Evolutionary conservation across 1,140 invertebrate species (phyloP).

Genomic region (Zaprionus tsacasi): DNA sequence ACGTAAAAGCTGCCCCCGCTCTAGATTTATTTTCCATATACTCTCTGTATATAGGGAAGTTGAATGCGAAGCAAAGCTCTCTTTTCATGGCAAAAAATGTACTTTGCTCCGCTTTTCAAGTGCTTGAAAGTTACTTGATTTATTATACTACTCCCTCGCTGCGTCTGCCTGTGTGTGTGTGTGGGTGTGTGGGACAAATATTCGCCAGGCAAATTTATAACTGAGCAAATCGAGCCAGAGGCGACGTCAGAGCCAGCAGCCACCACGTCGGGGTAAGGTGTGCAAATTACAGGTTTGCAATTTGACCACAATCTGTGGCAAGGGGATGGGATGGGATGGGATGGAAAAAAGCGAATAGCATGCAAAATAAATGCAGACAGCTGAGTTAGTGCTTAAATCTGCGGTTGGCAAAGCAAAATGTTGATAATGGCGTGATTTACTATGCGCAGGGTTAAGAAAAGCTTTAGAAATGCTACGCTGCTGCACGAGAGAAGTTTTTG

Average conservation of each 20-base stretch:
- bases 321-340: neutral
- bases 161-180: slow-evolving; percentile 15
- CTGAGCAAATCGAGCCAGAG: slow-evolving; percentile 52
- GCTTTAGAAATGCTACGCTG: slow-evolving; percentile 44
- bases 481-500: slow-evolving; percentile 12
- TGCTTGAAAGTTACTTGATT: slow-evolving; percentile 80
- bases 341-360: slow-evolving; percentile 33
- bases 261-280: slow-evolving; percentile 42
- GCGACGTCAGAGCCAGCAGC: slow-evolving; percentile 44
- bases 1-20: slow-evolving; percentile 73
- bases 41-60: slow-evolving; percentile 39
- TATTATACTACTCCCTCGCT: slow-evolving; percentile 58
- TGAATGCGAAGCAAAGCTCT: slow-evolving; percentile 63
- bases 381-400: slow-evolving; percentile 71
- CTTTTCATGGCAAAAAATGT: slow-evolving; percentile 67
- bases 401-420: slow-evolving; percentile 65
- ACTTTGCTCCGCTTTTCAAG: slow-evolving; percentile 73
- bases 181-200: slow-evolving; percentile 64
- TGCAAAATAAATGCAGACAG: slow-evolving; percentile 57
- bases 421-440: slow-evolving; percentile 75
- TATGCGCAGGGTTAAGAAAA: slow-evolving; percentile 49
- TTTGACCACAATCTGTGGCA: slow-evolving; percentile 60
- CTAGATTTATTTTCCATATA: slow-evolving; percentile 63
- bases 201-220: slow-evolving; percentile 60
- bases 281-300: slow-evolving; percentile 75